These are phyloP conservation scores for Ptiloglossa arizonensis DNA, from an alignment of 1,140 invertebrate species.

Conservation along the genomic window DNA sequence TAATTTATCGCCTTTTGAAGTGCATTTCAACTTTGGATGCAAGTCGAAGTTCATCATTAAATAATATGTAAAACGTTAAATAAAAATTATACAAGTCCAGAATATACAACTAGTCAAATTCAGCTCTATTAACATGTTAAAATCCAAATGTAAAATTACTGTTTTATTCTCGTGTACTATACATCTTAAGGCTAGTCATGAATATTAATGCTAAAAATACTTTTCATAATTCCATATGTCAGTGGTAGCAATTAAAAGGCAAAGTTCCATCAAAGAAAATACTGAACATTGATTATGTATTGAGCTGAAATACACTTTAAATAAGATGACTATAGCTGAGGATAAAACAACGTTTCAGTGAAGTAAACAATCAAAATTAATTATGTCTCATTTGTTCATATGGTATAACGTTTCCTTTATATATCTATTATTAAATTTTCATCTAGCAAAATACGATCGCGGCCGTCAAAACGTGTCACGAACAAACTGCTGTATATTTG, in stretches of 20 bases:
- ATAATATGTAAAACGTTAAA: neutral
- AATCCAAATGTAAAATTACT: neutral
- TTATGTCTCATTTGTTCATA: neutral
- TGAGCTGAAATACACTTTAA: neutral
- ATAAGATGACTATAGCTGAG: neutral
- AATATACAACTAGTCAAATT: neutral
- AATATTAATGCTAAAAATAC: neutral
- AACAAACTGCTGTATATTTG: conserved; percentile 41
- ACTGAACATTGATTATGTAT: neutral
- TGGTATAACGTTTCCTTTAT: conserved; percentile 3
- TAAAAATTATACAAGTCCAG: neutral
- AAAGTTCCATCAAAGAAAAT: no score
- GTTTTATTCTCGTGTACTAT: neutral
- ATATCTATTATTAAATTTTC: conserved; percentile 3
- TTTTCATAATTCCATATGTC: no score
- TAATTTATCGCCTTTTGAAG: conserved; percentile 1
- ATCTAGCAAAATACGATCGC: neutral
- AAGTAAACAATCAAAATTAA: neutral
- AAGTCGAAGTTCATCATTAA: neutral
- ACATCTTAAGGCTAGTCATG: neutral
- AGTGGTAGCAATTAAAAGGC: no score
- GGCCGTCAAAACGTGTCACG: conserved; percentile 1
- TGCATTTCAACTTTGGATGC: neutral
- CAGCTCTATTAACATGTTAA: neutral
- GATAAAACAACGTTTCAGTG: neutral